Percentiles rank a stretch among this genome's conserved stretches.
phyloP scores from a whole-genome alignment of 2,113 vertebrate species.

The Pangasianodon gigas region DNA sequence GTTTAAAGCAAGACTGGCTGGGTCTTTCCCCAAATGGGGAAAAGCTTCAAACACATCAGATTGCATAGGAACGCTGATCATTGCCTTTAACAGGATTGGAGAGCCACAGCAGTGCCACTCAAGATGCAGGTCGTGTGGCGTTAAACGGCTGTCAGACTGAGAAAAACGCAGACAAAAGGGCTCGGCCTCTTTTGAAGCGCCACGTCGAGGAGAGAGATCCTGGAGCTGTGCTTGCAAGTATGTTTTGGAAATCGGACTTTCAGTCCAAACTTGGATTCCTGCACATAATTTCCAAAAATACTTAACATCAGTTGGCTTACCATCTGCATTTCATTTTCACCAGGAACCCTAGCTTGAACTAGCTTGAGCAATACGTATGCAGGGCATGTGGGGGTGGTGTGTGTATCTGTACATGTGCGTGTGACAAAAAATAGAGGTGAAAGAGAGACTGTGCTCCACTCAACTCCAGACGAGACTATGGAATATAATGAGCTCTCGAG shows the following conservation, averaged over 20 bases:
- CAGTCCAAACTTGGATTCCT: conserved; percentile 16
- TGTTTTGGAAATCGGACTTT: conserved; percentile 29
- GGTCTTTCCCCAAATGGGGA: conserved; percentile 2
- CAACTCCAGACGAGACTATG: conserved; percentile 31
- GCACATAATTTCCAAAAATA: conserved; percentile 22
- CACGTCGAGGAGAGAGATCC: conserved; percentile 27
- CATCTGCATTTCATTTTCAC: conserved; percentile 43
- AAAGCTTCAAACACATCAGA: conserved; percentile 22
- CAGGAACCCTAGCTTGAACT: conserved; percentile 18
- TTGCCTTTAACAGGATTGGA: conserved; percentile 42
- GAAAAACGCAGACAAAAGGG: conserved; percentile 43
- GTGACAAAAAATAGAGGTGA: conserved; percentile 37
- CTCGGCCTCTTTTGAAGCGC: conserved; percentile 24
- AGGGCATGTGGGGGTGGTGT: conserved; percentile 17
- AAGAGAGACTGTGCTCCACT: conserved; percentile 32
- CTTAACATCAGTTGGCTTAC: conserved; percentile 14
- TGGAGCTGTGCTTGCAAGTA: neutral
- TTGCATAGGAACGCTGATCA: conserved; percentile 11
- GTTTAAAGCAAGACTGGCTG: conserved; percentile 2
- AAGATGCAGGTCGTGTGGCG: conserved; percentile 53
- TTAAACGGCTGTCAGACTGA: conserved; percentile 54
- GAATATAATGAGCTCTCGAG: conserved; percentile 52
- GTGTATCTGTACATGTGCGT: neutral
- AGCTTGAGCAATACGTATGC: neutral
- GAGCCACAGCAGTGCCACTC: conserved; percentile 46